Evolutionary conservation across 2,888 invertebrate genomes (phyloP), one percentile per base, ranked within the genome.

Genomic region (Melipona bicolor): DNA sequence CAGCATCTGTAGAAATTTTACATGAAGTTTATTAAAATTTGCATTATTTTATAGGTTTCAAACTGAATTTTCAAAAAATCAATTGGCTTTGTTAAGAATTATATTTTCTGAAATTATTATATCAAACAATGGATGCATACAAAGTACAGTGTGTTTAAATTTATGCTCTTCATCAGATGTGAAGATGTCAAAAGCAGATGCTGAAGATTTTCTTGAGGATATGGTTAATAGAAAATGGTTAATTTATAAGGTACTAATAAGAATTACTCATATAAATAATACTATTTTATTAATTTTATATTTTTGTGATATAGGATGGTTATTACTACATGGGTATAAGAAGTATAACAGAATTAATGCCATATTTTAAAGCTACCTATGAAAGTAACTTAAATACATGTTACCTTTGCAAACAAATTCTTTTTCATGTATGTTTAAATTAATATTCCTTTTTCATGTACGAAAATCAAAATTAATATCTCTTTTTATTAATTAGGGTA

Each of bases 261-360:
- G 65, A 15, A 0, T n/a, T 43, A 56, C 9, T 5, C 27, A 17
- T 62, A 50, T 6, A 2, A 19, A 43, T 67, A 36, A 4, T 49
- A 64, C 3, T 19, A 17, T 72, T 54, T 56, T 36, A 49, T 61
- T 64, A 24, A 52, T 27, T 36, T 70, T 36, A 32, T 43, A 11
- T 32, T 67, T 76, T n/a, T 62, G 4, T 68, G 6, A 50, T 69
- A 73, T 36, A 94, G 94, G 80, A 92, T 77, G 94, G 94, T 43
- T 69, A 84, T 74, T 89, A 90, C 76, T 94, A 91, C 56, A 92
- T 94, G 81, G 94, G 94, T 73, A 91, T 92, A 27, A 88, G 94
- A 79, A 94, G 93, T 80, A 91, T 93, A 75, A 90, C 89, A 36
- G 94, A 94, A 84, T 82, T 94, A 75, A 87, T 92, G 86, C 92